Base-by-base conservation (phyloP, 2,888 invertebrate genomes). In the Hemicrepidius hirtus region DNA sequence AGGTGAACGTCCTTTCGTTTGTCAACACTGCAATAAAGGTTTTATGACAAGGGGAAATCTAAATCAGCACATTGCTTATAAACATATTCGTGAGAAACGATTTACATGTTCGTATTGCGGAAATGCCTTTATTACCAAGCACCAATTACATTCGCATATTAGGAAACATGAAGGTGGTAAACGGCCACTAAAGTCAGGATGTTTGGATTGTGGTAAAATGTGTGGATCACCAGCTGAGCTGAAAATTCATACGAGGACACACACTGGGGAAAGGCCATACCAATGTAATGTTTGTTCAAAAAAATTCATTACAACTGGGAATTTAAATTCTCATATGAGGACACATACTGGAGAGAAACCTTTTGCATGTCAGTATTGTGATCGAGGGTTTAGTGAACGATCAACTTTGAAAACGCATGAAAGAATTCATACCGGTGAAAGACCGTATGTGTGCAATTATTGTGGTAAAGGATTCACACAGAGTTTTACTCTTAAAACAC, bases 1-100 rank as follows among this genome's bases (percentile, higher is more conserved):
- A 4, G 76, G 76, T 4, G 76, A 76, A 70, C 53, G 76, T n/a
- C 74, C 76, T 7, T 76, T 68, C 64, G 49, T 46, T 2, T 76
- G 76, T 50, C 40, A 68, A 28, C 49, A 50, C 18, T 76, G 76
- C 32, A 40, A 37, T 0, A 76, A 76, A 53, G 40, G 59, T 7
- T 76, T 73, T 21, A 44, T 73, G 1, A 73, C 73, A 18, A 69
- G 60, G 21, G 65, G 69, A n/a, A 69, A 69, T 28, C 50, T 73
- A 37, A 69, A 69, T 18, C 64, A 65, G 13, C 73, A 73, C 20
- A 65, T 62, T 60, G 53, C 53, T 6, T 53, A 53, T n/a, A 53
- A 53, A 21, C 53, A 53, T 13, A 21, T 53, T 13, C n/a, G 28
- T 3, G n/a, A 53, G 12, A 53, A 53, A 53, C 53, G 24, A n/a